Conservation (phyloP, 2,113 vertebrate genomes). For the Bambusicola thoracicus region DNA sequence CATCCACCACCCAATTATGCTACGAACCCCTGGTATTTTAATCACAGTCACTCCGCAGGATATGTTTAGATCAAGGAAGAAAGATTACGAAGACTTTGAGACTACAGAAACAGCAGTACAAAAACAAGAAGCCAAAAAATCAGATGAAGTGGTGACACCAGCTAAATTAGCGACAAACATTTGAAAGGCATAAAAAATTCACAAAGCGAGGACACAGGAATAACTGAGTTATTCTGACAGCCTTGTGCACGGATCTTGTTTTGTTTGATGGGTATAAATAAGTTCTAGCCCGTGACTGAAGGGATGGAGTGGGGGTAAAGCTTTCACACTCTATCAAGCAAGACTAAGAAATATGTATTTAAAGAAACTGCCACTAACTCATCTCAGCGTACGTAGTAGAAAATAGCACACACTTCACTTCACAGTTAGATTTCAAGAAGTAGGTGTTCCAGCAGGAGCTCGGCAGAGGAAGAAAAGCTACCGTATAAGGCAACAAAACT, state of each 20-base stretch:
- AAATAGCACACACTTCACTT: constrained; percentile 48
- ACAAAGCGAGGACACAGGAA: constrained; percentile 20
- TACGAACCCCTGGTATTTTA: not conserved
- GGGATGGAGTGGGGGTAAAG: not conserved
- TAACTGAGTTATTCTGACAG: constrained; percentile 45
- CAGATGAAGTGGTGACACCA: not conserved
- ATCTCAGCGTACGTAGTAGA: constrained; percentile 24
- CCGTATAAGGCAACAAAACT: constrained; percentile 51
- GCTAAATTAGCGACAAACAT: constrained; percentile 6
- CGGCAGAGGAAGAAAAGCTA: constrained; percentile 23
- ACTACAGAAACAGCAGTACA: not conserved
- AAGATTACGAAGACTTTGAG: not conserved
- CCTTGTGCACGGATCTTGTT: constrained; percentile 48
- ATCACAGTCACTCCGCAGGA: not conserved
- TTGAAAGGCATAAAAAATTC: not conserved
- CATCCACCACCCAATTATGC: not conserved
- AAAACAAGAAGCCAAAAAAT: constrained; percentile 29
- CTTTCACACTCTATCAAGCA: constrained; percentile 56
- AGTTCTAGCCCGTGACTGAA: constrained; percentile 55
- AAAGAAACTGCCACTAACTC: constrained; percentile 59
- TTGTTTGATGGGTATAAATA: constrained; percentile 61
- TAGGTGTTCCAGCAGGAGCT: constrained; percentile 47
- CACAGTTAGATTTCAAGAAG: constrained; percentile 50
- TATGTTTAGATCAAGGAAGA: not conserved
- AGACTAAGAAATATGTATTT: constrained; percentile 42